Evolutionary conservation across 2,113 vertebrate species (phyloP), one percentile per base, ranked within the genome.

Genomic region (Zapornia atra): DNA sequence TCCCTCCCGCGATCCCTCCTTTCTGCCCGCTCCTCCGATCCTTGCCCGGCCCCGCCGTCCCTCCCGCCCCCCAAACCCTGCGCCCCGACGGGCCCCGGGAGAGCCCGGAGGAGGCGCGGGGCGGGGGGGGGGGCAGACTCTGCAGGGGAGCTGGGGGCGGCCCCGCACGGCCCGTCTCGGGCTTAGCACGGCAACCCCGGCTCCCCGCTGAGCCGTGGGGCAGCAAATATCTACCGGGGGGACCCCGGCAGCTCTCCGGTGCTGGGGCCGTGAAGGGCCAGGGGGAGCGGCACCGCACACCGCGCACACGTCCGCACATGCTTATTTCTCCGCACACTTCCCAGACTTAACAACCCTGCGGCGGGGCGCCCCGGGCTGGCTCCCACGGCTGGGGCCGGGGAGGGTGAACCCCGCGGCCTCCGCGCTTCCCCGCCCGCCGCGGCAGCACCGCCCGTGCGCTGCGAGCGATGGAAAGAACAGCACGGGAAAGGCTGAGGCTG

Each of bases 1-100:
- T 53, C 61, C 93, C 85, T 93, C 82, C 82, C 71, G 80, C 77
- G n/a, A 50, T 90, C 88, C 54, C 75, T 93, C 73, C 84, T 96
- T 92, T 78, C 88, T 56, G 60, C 54, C 61, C 48, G 40, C 36
- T 80, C 9, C 31, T 28, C 46, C 29, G 61, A 56, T 64, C 65
- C 80, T 14, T 24, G 73, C 51, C 76, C 80, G 40, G 95, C 71
- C 81, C 87, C 75, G 19, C 31, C 24, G 64, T 51, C 82, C 64
- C 82, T 94, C 95, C 92, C 90, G 87, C 87, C 83, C 93, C 73
- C 57, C 50, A 66, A 8, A 2, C 70, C 34, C 65, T 21, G 80
- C 40, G 17, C 68, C 68, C 72, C 82, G 26, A 51, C 61, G 78
- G 76, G 54, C 54, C 71, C 59, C 53, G 15, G 51, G 26, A 33